Conservation (phyloP, 2,888 invertebrate genomes). For the Apocheima hispidaria region DNA sequence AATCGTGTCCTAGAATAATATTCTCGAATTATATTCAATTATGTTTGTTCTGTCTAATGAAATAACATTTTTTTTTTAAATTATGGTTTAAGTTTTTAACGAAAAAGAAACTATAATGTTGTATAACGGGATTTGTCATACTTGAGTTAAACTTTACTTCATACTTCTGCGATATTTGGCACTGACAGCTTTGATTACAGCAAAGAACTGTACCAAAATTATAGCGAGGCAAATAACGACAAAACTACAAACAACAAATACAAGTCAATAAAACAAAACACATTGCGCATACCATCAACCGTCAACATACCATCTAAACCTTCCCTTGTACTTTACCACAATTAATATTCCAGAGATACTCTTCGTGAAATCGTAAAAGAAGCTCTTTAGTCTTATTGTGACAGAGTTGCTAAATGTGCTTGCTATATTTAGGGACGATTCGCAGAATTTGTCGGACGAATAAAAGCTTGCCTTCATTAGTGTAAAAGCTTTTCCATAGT, state of each 20-base stretch:
- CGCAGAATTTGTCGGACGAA: conserved; percentile 33
- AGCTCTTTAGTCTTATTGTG: not conserved
- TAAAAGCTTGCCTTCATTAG: conserved; percentile 42
- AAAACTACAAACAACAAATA: conserved; percentile 18
- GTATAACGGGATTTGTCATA: too few relatives aligned
- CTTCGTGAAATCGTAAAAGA: not conserved
- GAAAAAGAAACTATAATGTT: too few relatives aligned
- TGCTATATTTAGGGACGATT: conserved; percentile 12
- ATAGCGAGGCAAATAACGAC: conserved; percentile 2
- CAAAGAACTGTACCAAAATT: conserved; percentile 2
- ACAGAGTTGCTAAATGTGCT: conserved; percentile 12
- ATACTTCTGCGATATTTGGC: too few relatives aligned
- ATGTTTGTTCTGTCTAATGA: too few relatives aligned
- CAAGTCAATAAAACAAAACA: conserved; percentile 16
- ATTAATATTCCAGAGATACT: not conserved
- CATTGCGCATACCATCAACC: conserved; percentile 14
- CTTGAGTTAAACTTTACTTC: too few relatives aligned
- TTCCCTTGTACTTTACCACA: conserved; percentile 1
- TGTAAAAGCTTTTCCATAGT: conserved; percentile 38
- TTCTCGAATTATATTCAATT: too few relatives aligned
- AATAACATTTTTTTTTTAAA: too few relatives aligned
- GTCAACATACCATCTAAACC: conserved; percentile 1
- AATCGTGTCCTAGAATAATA: too few relatives aligned
- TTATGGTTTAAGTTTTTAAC: too few relatives aligned
- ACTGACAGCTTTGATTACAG: too few relatives aligned